These are phyloP conservation scores for Lepidurus couesii DNA, from an alignment of 1,140 invertebrate species.

Conservation along the genomic window DNA sequence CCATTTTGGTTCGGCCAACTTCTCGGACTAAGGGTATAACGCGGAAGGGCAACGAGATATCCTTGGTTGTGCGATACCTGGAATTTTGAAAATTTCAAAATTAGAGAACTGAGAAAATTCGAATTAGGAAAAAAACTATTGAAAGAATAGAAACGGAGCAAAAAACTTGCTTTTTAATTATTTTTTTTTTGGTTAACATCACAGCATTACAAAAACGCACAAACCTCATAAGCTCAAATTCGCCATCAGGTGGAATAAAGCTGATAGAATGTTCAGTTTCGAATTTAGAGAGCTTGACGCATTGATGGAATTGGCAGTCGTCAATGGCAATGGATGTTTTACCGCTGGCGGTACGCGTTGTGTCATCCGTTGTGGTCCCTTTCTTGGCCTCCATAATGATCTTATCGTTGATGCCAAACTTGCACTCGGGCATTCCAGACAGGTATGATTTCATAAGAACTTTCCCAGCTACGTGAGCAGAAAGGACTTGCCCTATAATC, in stretches of 20 bases:
- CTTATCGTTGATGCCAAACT: conserved; percentile 99
- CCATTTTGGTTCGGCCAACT: conserved; percentile 98
- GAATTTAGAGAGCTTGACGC: conserved; percentile 99
- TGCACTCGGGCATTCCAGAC: conserved; percentile 99
- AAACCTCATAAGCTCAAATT: conserved; percentile 99
- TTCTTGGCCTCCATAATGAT: conserved; percentile 97
- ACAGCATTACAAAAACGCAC: conserved; percentile 35
- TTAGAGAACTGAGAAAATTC: background rate
- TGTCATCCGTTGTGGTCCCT: conserved; percentile 71
- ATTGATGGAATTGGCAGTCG: conserved; percentile 99
- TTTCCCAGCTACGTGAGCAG: conserved; percentile 97
- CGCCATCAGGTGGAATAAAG: conserved; percentile 99
- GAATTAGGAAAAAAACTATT: conserved; percentile 6
- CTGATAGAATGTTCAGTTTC: conserved; percentile 99
- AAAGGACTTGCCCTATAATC: conserved; percentile 85
- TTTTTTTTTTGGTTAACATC: background rate
- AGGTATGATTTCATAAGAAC: conserved; percentile 99
- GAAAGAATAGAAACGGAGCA: background rate
- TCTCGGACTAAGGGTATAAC: conserved; percentile 97
- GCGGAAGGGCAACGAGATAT: conserved; percentile 98
- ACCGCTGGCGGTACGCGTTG: conserved; percentile 63
- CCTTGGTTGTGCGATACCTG: conserved; percentile 98
- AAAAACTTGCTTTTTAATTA: background rate
- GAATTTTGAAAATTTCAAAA: conserved; percentile 34
- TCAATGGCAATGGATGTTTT: conserved; percentile 98